Base-by-base conservation (phyloP, 2,797 vertebrate genomes). In the Clarias platycephalus region DNA sequence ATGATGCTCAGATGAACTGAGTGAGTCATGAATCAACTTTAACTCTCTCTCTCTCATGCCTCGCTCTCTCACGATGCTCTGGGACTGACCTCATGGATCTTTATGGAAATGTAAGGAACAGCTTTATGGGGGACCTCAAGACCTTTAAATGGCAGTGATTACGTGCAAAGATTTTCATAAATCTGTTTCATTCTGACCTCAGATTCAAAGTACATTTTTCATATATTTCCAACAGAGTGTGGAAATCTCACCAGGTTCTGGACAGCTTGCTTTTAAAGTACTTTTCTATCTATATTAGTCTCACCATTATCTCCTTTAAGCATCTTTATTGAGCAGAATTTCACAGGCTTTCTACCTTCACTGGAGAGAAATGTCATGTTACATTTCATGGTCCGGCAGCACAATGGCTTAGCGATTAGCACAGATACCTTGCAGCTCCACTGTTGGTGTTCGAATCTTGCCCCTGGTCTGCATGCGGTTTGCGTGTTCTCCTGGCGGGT, bases 1-100 rank as follows among this genome's bases (percentile, higher is more conserved):
- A 70, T 31, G 83, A 70, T 84, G 88, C 78, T 63, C 80, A 62
- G 70, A 62, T 63, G 15, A 77, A 60, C 58, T 84, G 70, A 74
- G 77, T 79, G 12, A 85, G 82, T 28, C 55, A 18, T 81, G 64
- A 81, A 64, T 88, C 64, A 78, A 77, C 64, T 34, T 26, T 63
- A 44, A 79, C 37, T 44, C 72, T 67, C 37, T 67, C 37, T 44
- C 72, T 67, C 62, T 40, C 72, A 31, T 31, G 26, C 63, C 49
- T 57, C 57, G n/a, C 8, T 55, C 58, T 79, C 77, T 80, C 77
- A 80, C 60, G 77, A 64, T 53, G 40, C 44, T 24, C 55, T 24
- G 72, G n/a, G 15, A 49, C n/a, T 80, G 71, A 74, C 70, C 79
- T 84, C 20, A 81, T 80, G 40, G 31, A 77, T 64, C 60, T 26